Base-by-base conservation (phyloP, 2,888 invertebrate genomes). In the Vanessa cardui region DNA sequence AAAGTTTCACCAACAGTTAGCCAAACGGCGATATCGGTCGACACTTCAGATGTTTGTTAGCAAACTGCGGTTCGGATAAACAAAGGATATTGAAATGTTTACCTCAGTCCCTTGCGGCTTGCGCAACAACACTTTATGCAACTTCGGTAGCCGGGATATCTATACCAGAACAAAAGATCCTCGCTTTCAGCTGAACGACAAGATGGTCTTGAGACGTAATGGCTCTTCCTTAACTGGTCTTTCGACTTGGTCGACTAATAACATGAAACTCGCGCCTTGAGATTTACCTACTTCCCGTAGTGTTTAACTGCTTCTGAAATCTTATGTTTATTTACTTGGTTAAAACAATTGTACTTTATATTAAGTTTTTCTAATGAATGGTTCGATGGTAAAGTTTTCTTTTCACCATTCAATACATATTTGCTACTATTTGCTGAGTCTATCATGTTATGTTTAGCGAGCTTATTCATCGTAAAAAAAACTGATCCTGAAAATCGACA, bases 81-180 rank as follows among this genome's bases (percentile, higher is more conserved):
- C 86, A 87, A 87, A 86, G 83, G 84, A 85, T 83, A 85, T 85
- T 83, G 81, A 82, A 84, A 80, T 80, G 78, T 83, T 85, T 83
- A 81, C 80, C 80, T 81, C 82, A 81, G 78, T 79, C 80, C 79
- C 78, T 82, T 83, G 86, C 76, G 82, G 85, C 83, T 86, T 87
- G 82, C 81, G 83, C 86, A 84, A 86, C 81, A 81, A 78, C 81
- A 79, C 79, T 84, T 84, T 82, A 82, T 82, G 83, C 82, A 86
- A 87, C 82, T 80, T 80, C 78, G 79, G 80, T 79, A 79, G 80
- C 62, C 67, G 33, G 62, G 50, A 26, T 83, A 84, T 83, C 76
- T 74, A 70, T 62, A 72, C 85, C 82, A 84, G 75, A 69, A 54
- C 33, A 50, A 71, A 75, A 81, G 85, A 83, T 68, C 85, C 73